A percentile compares a stretch with the other conserved stretches of the same genome.
phyloP scores from a whole-genome alignment of 2,797 vertebrate species.

The Synanceia verrucosa region DNA sequence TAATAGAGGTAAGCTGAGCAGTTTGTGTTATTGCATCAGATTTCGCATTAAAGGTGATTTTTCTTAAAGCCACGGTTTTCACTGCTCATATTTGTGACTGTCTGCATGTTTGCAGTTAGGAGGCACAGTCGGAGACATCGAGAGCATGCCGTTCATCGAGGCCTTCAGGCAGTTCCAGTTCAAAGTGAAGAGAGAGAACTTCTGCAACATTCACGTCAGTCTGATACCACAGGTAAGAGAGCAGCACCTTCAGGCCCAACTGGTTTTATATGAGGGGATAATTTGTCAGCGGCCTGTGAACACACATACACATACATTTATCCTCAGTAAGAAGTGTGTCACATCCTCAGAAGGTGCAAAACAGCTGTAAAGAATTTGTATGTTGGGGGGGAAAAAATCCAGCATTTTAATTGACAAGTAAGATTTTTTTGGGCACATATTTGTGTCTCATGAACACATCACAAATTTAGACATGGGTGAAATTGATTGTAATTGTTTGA shows the following conservation, averaged over 20 bases:
- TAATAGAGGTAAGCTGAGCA: conserved; percentile 88
- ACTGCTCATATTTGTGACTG: background rate
- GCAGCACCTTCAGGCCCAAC: background rate
- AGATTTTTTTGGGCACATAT: no score
- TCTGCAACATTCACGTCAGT: conserved; percentile 97
- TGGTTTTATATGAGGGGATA: background rate
- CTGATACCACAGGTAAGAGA: conserved; percentile 91
- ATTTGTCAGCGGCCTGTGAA: background rate
- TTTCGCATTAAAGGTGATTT: no score
- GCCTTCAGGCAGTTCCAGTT: conserved; percentile 98
- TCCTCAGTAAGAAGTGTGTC: background rate
- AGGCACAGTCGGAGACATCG: conserved; percentile 94
- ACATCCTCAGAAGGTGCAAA: background rate
- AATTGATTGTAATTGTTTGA: no score
- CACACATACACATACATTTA: background rate
- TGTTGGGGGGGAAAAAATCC: background rate
- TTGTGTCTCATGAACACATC: no score
- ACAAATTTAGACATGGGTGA: no score
- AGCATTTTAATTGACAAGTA: background rate
- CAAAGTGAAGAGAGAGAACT: conserved; percentile 94
- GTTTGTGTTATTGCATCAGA: background rate
- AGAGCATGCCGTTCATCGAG: conserved; percentile 98
- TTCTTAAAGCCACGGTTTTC: background rate
- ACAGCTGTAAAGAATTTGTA: background rate
- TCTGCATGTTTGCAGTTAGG: conserved; percentile 84